phyloP scores from a whole-genome alignment of 2,888 invertebrate species.

The Diachrysia chrysitis region DNA sequence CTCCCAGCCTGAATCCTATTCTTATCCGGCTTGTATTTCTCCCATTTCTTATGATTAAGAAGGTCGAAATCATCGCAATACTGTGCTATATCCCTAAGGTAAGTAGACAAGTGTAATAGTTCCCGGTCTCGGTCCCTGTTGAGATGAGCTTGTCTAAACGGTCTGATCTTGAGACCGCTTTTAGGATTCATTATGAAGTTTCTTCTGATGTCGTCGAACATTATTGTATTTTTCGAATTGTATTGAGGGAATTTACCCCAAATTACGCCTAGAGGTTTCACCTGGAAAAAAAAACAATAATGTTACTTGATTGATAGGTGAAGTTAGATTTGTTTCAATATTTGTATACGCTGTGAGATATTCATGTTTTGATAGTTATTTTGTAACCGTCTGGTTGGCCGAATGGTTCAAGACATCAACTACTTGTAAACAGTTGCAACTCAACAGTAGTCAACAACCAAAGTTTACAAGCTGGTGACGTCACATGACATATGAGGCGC shows the following conservation, averaged over 20 bases:
- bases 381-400: too few species aligned
- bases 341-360: too few species aligned
- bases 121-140: constrained; percentile 96
- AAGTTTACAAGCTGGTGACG: too few species aligned
- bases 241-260: constrained; percentile 98
- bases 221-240: constrained; percentile 97
- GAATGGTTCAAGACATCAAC: too few species aligned
- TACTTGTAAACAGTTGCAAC: too few species aligned
- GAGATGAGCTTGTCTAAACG: constrained; percentile 97
- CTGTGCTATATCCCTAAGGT: constrained; percentile 94
- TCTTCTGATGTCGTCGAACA: constrained; percentile 98
- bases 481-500: too few species aligned
- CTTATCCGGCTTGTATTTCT: constrained; percentile 91
- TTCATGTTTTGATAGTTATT: too few species aligned
- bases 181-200: constrained; percentile 99
- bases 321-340: too few species aligned
- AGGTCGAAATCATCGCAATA: constrained; percentile 94
- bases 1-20: constrained; percentile 74
- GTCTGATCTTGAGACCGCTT: constrained; percentile 96
- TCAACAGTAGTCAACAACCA: too few species aligned
- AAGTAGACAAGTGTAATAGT: constrained; percentile 93
- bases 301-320: too few species aligned
- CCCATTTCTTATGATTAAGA: constrained; percentile 98
- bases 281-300: constrained; percentile 90
- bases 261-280: constrained; percentile 98